A percentile compares a stretch with the other conserved stretches of the same genome.
phyloP scores from a whole-genome alignment of 2,797 vertebrate species.

The Cirrhinus molitorella region DNA sequence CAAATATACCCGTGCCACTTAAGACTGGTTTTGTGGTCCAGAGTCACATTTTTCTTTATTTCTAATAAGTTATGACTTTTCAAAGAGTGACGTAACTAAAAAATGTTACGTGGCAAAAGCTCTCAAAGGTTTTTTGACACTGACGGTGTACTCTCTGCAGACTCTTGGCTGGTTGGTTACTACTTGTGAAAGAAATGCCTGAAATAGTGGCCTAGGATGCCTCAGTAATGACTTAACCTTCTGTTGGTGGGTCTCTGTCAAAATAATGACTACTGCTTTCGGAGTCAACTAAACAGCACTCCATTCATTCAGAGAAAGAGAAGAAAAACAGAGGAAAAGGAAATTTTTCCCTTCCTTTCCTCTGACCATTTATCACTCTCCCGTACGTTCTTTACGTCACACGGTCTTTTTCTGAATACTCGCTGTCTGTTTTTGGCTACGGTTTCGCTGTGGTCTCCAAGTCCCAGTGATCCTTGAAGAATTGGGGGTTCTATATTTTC shows the following conservation, averaged over 20 bases:
- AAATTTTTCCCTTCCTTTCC: constrained; percentile 45
- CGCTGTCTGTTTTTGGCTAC: constrained; percentile 35
- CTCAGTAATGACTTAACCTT: constrained; percentile 55
- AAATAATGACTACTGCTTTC: constrained; percentile 50
- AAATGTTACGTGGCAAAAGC: neutral
- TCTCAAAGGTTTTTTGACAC: neutral
- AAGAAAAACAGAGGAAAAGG: constrained; percentile 55
- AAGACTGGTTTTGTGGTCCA: too few species aligned
- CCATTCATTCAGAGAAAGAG: constrained; percentile 53
- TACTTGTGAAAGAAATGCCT: constrained; percentile 16
- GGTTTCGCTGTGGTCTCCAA: constrained; percentile 15
- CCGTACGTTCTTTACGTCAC: constrained; percentile 44
- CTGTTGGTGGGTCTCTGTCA: constrained; percentile 47
- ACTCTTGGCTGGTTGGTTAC: constrained; percentile 18
- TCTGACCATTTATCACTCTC: constrained; percentile 50
- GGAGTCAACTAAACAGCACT: constrained; percentile 54
- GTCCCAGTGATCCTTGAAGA: constrained; percentile 9
- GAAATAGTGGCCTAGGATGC: constrained; percentile 36
- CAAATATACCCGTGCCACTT: too few species aligned
- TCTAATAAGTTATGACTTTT: constrained; percentile 2
- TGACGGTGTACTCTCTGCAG: neutral
- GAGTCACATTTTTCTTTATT: too few species aligned
- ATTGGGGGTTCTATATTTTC: constrained; percentile 34
- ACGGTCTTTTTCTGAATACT: constrained; percentile 48
- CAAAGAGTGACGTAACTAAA: neutral